Evolutionary conservation across 2,797 vertebrate species (phyloP).

Genomic region (Pelodytes ibericus): DNA sequence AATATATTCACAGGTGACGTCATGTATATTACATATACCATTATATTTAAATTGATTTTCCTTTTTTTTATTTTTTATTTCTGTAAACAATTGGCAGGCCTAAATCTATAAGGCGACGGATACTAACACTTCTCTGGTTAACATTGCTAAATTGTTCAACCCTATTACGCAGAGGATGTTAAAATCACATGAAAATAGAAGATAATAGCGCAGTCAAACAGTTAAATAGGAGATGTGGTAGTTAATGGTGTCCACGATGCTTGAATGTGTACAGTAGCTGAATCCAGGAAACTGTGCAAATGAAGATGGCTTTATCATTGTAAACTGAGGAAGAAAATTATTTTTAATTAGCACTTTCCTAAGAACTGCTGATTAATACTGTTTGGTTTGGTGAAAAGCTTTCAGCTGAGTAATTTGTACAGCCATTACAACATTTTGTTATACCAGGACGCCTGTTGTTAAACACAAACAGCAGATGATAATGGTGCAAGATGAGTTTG

Average conservation of each 20-base stretch:
- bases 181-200: slow-evolving; percentile 72
- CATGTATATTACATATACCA: too few relatives aligned
- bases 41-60: too few relatives aligned
- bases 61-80: background rate
- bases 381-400: slow-evolving; percentile 87
- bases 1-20: too few relatives aligned
- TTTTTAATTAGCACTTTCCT: slow-evolving; percentile 90
- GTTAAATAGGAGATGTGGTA: slow-evolving; percentile 76
- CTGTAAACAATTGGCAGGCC: too few relatives aligned
- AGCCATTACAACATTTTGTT: slow-evolving; percentile 87
- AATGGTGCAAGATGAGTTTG: slow-evolving; percentile 86
- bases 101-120: too few relatives aligned
- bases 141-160: slow-evolving; percentile 61
- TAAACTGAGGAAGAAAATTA: slow-evolving; percentile 88
- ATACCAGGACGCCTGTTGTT: slow-evolving; percentile 85
- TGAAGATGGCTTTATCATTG: slow-evolving; percentile 83
- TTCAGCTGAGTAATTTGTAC: slow-evolving; percentile 87
- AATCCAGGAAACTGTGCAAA: slow-evolving; percentile 76
- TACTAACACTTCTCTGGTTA: background rate
- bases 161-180: slow-evolving; percentile 75
- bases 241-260: slow-evolving; percentile 77
- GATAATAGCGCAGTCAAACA: slow-evolving; percentile 75
- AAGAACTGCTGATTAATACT: slow-evolving; percentile 90
- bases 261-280: slow-evolving; percentile 77
- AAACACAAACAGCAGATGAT: slow-evolving; percentile 89